Evolutionary conservation across 2,888 invertebrate genomes (phyloP), one percentile per base, ranked within the genome.

Genomic region (Pegoplata infirma): DNA sequence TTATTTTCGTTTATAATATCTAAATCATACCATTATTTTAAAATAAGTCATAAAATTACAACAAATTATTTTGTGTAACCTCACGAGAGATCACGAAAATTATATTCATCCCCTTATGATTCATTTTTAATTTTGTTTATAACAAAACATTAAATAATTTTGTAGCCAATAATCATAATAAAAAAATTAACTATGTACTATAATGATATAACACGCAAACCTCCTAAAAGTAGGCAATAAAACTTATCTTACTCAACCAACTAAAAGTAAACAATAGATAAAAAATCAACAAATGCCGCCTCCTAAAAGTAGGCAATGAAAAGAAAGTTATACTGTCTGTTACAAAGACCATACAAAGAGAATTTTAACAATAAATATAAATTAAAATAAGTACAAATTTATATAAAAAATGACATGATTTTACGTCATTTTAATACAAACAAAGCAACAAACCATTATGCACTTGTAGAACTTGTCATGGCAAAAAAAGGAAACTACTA

Each of bases 171-270:
- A 58, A 69, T 64, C 16, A 58, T 17, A 69, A 69, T 21, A 75
- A 32, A 56, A n/a, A 56, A 75, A 56, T 40, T 51, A 46, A 51
- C 10, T 23, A 66, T 23, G 25, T n/a, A n/a, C n/a, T n/a, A n/a
- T 71, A 47, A 61, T n/a, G 10, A 40, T 16, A 44, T 40, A 56
- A 56, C 72, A 76, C 40, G 72, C 72, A 67, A 76, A 46, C 56
- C 40, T 16, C 12, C 25, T 23, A 44, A 51, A 56, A 56, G 40
- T 17, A 32, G 47, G 40, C 32, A 63, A 69, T 51, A 69, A 56
- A 51, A 28, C 40, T 16, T 14, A 49, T 17, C 14, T 21, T 44
- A 21, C 23, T 40, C 14, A 19, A 40, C 8, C 16, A 19, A 12
- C 36, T n/a, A 3, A 12, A 40, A 40, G 36, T 40, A 40, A 40